Percentiles rank a stretch among this genome's conserved stretches.
Conservation (phyloP, 1,140 invertebrate genomes). For the Drosophila pseudoobscura region DNA sequence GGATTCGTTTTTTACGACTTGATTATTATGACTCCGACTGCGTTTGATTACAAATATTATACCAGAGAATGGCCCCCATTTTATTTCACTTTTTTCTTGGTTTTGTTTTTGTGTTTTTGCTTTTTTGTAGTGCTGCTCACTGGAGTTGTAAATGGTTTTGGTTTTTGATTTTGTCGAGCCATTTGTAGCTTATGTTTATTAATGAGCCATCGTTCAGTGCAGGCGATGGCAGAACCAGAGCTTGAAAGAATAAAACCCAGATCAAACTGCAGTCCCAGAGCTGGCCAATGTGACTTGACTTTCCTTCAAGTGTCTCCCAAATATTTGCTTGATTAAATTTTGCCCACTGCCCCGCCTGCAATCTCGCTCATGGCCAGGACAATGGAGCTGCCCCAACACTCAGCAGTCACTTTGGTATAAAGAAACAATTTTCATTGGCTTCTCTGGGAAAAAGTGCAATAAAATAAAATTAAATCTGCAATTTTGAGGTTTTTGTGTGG, state of each 20-base stretch:
- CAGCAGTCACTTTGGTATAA: constrained; percentile 26
- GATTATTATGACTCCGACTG: constrained; percentile 78
- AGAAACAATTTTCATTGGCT: constrained; percentile 73
- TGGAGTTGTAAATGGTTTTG: constrained; percentile 67
- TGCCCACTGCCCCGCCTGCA: constrained; percentile 12
- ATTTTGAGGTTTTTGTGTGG: constrained; percentile 71
- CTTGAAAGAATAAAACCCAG: not conserved
- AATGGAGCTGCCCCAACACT: constrained; percentile 17
- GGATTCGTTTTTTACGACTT: constrained; percentile 82
- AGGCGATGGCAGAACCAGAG: constrained; percentile 20
- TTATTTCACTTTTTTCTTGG: constrained; percentile 16
- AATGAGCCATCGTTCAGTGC: constrained; percentile 63
- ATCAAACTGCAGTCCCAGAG: not conserved
- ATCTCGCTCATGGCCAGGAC: constrained; percentile 29
- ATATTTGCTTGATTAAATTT: constrained; percentile 53
- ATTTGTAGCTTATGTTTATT: constrained; percentile 75
- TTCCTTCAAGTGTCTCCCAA: constrained; percentile 8
- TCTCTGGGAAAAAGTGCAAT: constrained; percentile 54
- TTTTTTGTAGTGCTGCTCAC: constrained; percentile 45
- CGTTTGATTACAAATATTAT: constrained; percentile 81
- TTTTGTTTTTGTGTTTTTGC: not conserved
- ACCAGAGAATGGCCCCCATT: constrained; percentile 26
- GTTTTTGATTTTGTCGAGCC: constrained; percentile 52
- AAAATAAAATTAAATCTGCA: constrained; percentile 82
- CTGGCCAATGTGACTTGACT: not conserved